Evolutionary conservation across 1,140 invertebrate genomes (phyloP), one percentile per base, ranked within the genome.

Genomic region (Sminthurinus signatus): DNA sequence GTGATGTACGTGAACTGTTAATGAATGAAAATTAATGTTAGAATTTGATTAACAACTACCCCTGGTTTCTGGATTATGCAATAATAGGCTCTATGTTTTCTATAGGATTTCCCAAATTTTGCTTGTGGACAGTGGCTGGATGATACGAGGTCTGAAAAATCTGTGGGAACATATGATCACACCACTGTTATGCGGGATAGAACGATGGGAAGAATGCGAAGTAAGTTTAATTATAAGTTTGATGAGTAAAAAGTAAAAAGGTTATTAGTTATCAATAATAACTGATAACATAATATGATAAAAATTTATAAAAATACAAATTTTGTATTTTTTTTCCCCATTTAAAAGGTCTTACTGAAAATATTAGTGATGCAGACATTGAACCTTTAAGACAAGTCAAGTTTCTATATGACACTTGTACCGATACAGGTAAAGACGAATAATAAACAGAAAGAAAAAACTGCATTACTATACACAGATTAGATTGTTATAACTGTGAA

Each of bases 101-200:
- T n/a, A n/a, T 75, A 77, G 3, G 77, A 83, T 74, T 84, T 84
- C 72, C 81, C 78, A 71, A 69, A 78, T 46, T 83, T 79, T 62
- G 79, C 82, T 1, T 83, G 82, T 70, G 81, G 81, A 12, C 76
- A 75, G 54, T 81, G 78, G 78, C 73, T 77, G 36, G 73, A 73
- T 50, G 70, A 78, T 43, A 77, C 66, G n/a, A 64, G 64, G 2
- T 44, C 60, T 10, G 64, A 64, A n/a, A 64, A 52, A 10, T 56
- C 64, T 14, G 60, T 64, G 1, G 58, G 63, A 2, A 12, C 50
- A 0, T 71, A 64, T 52, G 70, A 71, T 36, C 70, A 71, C 50
- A 71, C 70, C 10, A 71, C 70, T 0, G 62, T 71, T 5, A 71
- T 71, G 69, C 21, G 69, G 14, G 66, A 71, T 19, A 60, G 69